Conservation (phyloP, 1,140 invertebrate genomes). For the Battus philenor region DNA sequence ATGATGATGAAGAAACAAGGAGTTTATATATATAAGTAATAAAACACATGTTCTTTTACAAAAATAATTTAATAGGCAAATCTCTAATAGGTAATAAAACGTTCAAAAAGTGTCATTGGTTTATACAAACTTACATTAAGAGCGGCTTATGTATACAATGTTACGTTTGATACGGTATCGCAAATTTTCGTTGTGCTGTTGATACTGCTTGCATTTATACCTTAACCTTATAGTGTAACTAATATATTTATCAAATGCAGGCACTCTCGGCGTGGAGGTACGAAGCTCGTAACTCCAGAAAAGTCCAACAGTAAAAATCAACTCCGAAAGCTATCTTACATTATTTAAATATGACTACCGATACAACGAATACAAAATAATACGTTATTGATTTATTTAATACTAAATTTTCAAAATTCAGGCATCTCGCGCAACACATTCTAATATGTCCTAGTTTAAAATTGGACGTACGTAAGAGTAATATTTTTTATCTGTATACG, state of each 20-base stretch:
- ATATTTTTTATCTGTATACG: too few relatives aligned
- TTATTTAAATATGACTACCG: conserved; percentile 12
- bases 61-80: conserved; percentile 76
- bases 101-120: conserved; percentile 73
- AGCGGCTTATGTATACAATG: too few relatives aligned
- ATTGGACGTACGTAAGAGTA: too few relatives aligned
- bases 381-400: conserved; percentile 8
- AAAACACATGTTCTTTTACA: conserved; percentile 49
- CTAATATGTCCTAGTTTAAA: too few relatives aligned
- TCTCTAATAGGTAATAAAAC: conserved; percentile 63
- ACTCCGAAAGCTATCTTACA: conserved; percentile 3
- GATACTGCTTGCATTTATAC: conserved; percentile 16
- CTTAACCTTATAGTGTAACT: conserved; percentile 13
- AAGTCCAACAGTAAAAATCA: conserved; percentile 3
- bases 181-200: conserved; percentile 56
- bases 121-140: conserved; percentile 62
- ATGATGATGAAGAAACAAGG: too few relatives aligned
- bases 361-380: conserved; percentile 14
- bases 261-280: conserved; percentile 54
- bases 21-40: too few relatives aligned
- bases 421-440: neutral
- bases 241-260: conserved; percentile 39
- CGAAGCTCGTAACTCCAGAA: conserved; percentile 18
- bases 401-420: conserved; percentile 11
- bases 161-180: conserved; percentile 49